Base-by-base conservation (phyloP, 2,888 invertebrate species). In the Cerastoderma edule region DNA sequence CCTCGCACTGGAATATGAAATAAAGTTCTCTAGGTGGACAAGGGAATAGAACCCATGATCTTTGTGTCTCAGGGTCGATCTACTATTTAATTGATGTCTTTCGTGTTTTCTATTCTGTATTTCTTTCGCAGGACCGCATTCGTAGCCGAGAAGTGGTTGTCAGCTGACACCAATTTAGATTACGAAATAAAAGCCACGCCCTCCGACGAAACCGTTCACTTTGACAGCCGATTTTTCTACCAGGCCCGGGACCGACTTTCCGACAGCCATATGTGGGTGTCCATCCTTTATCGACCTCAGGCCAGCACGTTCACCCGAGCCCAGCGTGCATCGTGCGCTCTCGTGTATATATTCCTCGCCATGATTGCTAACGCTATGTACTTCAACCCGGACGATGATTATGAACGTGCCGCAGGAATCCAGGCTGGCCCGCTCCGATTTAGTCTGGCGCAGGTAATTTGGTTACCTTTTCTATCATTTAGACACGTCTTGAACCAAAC, bases 211-310 rank as follows among this genome's bases (percentile, higher is more conserved):
- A 27, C 48, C 3, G 22, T 72, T 13, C 24, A 67, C n/a, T 76
- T 76, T 28, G 72, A 72, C 28, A 35, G 64, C 50, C 67, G 76
- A 22, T 72, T 76, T 28, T 72, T 72, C 65, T 27, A 65, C 33
- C 76, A 86, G 33, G 65, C 80, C 27, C 77, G 81, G 3, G 67
- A 70, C 53, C 71, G 78, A 83, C 87, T 78, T 63, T 83, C 89
- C 0, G 93, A 93, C 74, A 91, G 89, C n/a, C 93, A 93, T 75
- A 85, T 93, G 56, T 93, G 93, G 93, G 89, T 93, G 67, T 93
- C 93, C 1, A 89, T 93, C 5, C 89, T 93, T 70, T 85, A 91
- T 70, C 88, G 93, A 8, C 92, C 93, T 24, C 89, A 90, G 0
- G 84, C 89, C 19, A 92, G 91, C 53, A 87, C 90, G 5, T 93